A percentile compares a stretch with the other conserved stretches of the same genome.
phyloP scores from a whole-genome alignment of 2,797 vertebrate species.

The Ctenopoma multispine region DNA sequence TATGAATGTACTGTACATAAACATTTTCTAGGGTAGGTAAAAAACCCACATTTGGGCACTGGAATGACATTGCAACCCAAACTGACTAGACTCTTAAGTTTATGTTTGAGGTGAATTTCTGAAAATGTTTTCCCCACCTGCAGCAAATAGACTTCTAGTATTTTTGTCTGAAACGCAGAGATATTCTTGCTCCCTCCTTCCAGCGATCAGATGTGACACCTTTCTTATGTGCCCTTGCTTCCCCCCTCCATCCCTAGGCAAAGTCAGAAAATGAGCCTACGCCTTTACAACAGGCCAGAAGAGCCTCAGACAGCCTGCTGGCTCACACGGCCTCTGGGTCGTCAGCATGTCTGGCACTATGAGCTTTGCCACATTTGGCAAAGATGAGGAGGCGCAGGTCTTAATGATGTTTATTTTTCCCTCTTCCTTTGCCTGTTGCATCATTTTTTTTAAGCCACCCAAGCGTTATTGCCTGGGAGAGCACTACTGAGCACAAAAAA shows the following conservation, averaged over 20 bases:
- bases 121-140: constrained; percentile 36
- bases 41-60: constrained; percentile 23
- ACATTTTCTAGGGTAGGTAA: constrained; percentile 14
- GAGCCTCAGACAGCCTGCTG: constrained; percentile 60
- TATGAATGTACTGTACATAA: constrained; percentile 23
- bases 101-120: constrained; percentile 24
- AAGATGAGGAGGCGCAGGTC: constrained; percentile 41
- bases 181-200: constrained; percentile 43
- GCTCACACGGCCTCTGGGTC: constrained; percentile 52
- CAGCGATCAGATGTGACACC: constrained; percentile 66
- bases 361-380: constrained; percentile 59
- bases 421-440: constrained; percentile 26
- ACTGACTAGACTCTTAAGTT: constrained; percentile 32
- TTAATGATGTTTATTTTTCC: constrained; percentile 66
- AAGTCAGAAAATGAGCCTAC: constrained; percentile 69
- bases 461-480: constrained; percentile 17
- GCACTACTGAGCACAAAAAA: constrained; percentile 4
- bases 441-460: constrained; percentile 24
- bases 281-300: constrained; percentile 61
- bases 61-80: constrained; percentile 36
- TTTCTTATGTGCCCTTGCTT: constrained; percentile 44
- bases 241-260: constrained; percentile 38
- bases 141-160: constrained; percentile 11
- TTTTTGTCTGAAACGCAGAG: constrained; percentile 37
- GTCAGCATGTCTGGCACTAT: constrained; percentile 71